phyloP scores from a whole-genome alignment of 30 jellyfish, hydroid and myxozoan genomes.

The Cassiopea xamachana region DNA sequence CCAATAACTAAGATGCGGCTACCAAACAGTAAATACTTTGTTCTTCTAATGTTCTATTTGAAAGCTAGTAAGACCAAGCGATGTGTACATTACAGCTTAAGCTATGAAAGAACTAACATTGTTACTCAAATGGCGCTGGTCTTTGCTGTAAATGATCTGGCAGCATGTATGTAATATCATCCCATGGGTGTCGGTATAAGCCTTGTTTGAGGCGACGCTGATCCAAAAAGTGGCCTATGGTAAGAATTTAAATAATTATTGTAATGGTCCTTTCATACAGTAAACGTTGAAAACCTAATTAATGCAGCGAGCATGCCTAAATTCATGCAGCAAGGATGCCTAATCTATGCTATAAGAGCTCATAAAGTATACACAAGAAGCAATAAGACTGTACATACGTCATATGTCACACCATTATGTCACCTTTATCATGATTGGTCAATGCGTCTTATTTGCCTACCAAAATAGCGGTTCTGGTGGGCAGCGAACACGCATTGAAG shows the following conservation, averaged over 20 bases:
- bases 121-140: slow-evolving; percentile 82
- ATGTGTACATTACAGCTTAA: background rate
- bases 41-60: background rate
- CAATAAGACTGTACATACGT: no score
- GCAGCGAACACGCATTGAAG: no score
- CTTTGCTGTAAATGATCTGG: slow-evolving; percentile 83
- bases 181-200: slow-evolving; percentile 97
- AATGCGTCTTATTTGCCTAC: no score
- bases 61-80: background rate
- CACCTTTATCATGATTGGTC: no score
- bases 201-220: slow-evolving; percentile 98
- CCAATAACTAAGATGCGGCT: no score
- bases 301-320: no score
- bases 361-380: no score
- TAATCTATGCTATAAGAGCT: no score
- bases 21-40: no score
- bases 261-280: background rate
- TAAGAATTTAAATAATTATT: background rate
- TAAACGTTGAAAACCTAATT: background rate
- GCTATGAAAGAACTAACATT: background rate
- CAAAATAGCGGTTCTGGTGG: no score
- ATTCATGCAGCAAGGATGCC: no score
- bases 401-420: no score
- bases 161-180: slow-evolving; percentile 88
- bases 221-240: slow-evolving; percentile 90